phyloP scores from a whole-genome alignment of 2,113 vertebrate species.

The Engystomops pustulosus region DNA sequence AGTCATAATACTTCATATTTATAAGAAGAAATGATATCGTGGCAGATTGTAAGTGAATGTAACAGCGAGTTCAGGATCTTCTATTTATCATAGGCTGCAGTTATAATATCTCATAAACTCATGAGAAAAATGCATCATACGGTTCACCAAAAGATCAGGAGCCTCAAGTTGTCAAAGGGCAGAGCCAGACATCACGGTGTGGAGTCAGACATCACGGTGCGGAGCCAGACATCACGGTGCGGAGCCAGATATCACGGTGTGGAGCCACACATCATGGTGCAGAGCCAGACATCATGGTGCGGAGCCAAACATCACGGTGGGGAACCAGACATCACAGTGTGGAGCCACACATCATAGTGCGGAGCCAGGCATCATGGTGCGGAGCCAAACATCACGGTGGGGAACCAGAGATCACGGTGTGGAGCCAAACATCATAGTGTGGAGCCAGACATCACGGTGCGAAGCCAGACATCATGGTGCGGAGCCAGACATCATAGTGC shows the following conservation, averaged over 20 bases:
- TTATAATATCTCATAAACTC: conserved; percentile 29
- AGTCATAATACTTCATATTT: conserved; percentile 59
- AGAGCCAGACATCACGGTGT: no score
- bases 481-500: no score
- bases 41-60: conserved; percentile 35
- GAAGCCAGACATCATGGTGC: neutral
- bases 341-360: no score
- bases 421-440: no score
- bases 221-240: no score
- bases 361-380: no score
- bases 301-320: neutral
- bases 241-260: neutral
- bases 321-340: neutral
- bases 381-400: neutral
- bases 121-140: neutral
- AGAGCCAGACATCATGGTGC: no score
- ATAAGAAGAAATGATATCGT: conserved; percentile 50
- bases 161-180: neutral
- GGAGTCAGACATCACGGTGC: no score
- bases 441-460: no score
- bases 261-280: no score
- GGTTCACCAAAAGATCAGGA: neutral
- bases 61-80: neutral
- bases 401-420: neutral
- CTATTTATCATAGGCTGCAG: neutral